Conservation (phyloP, 2,113 vertebrate genomes). For the Uria aalge region DNA sequence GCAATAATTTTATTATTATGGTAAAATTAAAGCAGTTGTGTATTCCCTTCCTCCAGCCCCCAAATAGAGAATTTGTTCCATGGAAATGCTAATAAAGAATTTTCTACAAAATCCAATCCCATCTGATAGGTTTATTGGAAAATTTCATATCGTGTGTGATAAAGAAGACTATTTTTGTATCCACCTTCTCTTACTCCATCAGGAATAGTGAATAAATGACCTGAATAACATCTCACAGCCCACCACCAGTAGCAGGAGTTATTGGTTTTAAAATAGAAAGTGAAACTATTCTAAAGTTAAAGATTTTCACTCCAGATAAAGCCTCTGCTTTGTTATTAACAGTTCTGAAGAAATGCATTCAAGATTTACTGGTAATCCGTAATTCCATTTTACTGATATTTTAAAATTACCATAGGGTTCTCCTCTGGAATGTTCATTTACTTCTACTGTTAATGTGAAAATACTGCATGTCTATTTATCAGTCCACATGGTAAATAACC, state of each 20-base stretch:
- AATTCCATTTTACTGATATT: not conserved
- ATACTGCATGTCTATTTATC: not conserved
- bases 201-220: not conserved
- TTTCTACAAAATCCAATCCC: not conserved
- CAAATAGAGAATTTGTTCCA: not conserved
- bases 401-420: not conserved
- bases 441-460: not conserved
- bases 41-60: not conserved
- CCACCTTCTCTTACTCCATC: not conserved
- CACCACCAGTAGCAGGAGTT: not conserved
- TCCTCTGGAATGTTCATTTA: not conserved
- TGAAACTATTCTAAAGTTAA: not conserved
- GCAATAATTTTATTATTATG: not conserved
- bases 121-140: not conserved
- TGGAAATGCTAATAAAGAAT: not conserved
- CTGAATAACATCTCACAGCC: not conserved
- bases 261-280: not conserved
- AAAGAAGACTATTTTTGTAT: not conserved
- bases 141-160: not conserved
- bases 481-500: not conserved
- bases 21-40: not conserved
- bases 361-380: not conserved
- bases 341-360: not conserved
- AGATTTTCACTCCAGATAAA: not conserved
- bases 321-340: not conserved